Conservation (phyloP, 2,888 invertebrate species). For the Mycalesis mineus region DNA sequence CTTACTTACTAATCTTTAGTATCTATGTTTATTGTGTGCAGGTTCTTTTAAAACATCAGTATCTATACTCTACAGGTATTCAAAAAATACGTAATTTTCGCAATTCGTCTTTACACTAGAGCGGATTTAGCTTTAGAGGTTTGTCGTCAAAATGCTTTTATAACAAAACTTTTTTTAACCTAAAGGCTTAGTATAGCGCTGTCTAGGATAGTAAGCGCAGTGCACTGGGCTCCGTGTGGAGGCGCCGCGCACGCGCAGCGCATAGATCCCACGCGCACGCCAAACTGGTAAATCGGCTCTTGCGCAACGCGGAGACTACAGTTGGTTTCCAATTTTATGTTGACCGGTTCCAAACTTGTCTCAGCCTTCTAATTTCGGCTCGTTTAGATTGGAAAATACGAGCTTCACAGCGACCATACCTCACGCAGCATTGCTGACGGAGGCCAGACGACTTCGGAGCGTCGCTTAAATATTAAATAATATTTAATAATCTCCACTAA, state of each 20-base stretch:
- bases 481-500: neutral
- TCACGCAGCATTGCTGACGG: slow-evolving; percentile 25
- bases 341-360: slow-evolving; percentile 75
- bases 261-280: slow-evolving; percentile 69
- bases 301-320: slow-evolving; percentile 73
- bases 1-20: too few relatives aligned
- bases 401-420: slow-evolving; percentile 39
- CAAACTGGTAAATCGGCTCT: slow-evolving; percentile 69
- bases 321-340: slow-evolving; percentile 78
- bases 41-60: too few relatives aligned
- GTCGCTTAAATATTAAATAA: neutral
- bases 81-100: too few relatives aligned
- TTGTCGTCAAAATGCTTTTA: too few relatives aligned
- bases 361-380: slow-evolving; percentile 77
- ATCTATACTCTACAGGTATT: too few relatives aligned
- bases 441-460: neutral
- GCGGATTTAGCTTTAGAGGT: too few relatives aligned
- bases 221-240: neutral
- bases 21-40: too few relatives aligned
- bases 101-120: too few relatives aligned
- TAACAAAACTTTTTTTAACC: too few relatives aligned
- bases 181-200: neutral
- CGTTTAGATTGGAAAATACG: slow-evolving; percentile 76
- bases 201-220: too few relatives aligned
- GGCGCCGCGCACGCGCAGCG: slow-evolving; percentile 9